Conservation (phyloP, 1,140 invertebrate species). For the Ridgeia piscesae region DNA sequence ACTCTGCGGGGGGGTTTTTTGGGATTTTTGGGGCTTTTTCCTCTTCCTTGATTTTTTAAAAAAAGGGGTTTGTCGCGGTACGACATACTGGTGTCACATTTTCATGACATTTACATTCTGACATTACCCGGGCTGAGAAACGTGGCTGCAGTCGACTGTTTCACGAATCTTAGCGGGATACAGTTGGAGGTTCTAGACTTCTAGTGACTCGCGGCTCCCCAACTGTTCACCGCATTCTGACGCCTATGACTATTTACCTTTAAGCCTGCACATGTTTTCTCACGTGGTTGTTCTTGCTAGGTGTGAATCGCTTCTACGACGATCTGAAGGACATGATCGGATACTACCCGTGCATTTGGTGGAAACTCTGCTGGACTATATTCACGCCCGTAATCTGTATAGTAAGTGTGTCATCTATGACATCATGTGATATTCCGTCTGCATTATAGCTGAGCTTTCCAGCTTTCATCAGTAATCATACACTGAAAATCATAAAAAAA, state of each 20-base stretch:
- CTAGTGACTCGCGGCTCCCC: too few species aligned
- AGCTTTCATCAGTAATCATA: too few species aligned
- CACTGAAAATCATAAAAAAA: too few species aligned
- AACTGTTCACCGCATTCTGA: too few species aligned
- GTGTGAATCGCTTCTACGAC: slow-evolving; percentile 94
- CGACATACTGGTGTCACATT: neutral
- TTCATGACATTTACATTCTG: too few species aligned
- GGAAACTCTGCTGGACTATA: slow-evolving; percentile 92
- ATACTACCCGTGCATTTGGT: slow-evolving; percentile 92
- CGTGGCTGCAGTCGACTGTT: neutral
- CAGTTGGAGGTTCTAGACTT: too few species aligned
- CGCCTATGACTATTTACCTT: neutral
- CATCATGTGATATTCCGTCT: neutral
- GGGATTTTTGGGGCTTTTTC: too few species aligned
- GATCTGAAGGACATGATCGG: slow-evolving; percentile 98
- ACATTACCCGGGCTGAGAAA: neutral
- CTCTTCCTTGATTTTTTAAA: too few species aligned
- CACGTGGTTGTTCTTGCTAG: slow-evolving; percentile 37
- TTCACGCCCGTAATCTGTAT: slow-evolving; percentile 86
- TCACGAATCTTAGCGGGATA: too few species aligned
- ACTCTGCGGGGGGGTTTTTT: slow-evolving; percentile 95
- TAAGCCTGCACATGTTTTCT: neutral
- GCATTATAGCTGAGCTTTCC: too few species aligned
- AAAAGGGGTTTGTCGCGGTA: too few species aligned
- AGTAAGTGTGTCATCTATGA: slow-evolving; percentile 67